Base-by-base conservation (phyloP, 1,140 invertebrate species). In the Pantala flavescens region DNA sequence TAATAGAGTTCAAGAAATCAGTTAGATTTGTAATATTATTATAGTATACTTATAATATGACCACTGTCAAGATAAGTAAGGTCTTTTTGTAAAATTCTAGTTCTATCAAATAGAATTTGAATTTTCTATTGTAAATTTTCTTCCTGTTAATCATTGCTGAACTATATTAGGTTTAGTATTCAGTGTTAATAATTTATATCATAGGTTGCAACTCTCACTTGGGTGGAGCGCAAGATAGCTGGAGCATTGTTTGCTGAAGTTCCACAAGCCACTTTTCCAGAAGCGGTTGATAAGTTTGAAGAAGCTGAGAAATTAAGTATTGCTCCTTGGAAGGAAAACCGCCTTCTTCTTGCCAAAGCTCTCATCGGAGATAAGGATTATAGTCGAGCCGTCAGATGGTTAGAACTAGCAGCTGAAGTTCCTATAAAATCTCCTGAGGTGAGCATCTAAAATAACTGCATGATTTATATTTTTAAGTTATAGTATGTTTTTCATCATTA, bases 151-250 rank as follows among this genome's bases (percentile, higher is more conserved):
- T n/a, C n/a, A n/a, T n/a, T n/a, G n/a, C n/a, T n/a, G n/a, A n/a
- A n/a, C n/a, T n/a, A n/a, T n/a, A n/a, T n/a, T n/a, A n/a, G n/a
- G n/a, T n/a, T n/a, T n/a, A n/a, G n/a, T n/a, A n/a, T n/a, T n/a
- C 28, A 36, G 9, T 36, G 28, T 5, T 36, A 36, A 5, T 36
- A 23, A 70, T 36, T 63, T 43, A 55, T 70, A 76, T 76, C 76
- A 71, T 74, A 88, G 86, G 86, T 88, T n/a, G 85, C 87, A 49
- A 83, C 81, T 78, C 82, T 92, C 73, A 85, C 86, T 19, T 92
- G 90, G 90, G 77, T 91, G 55, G 90, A 93, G 80, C 85, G 88
- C 76, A 91, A 90, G 82, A 85, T 91, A 36, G 92, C 91, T 16
- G 80, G 87, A 24, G 86, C 90, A 19, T 80, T 93, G 21, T 92